Evolutionary conservation across 1,140 invertebrate species (phyloP), one percentile per base, ranked within the genome.

Genomic region (Marisa cornuarietis): DNA sequence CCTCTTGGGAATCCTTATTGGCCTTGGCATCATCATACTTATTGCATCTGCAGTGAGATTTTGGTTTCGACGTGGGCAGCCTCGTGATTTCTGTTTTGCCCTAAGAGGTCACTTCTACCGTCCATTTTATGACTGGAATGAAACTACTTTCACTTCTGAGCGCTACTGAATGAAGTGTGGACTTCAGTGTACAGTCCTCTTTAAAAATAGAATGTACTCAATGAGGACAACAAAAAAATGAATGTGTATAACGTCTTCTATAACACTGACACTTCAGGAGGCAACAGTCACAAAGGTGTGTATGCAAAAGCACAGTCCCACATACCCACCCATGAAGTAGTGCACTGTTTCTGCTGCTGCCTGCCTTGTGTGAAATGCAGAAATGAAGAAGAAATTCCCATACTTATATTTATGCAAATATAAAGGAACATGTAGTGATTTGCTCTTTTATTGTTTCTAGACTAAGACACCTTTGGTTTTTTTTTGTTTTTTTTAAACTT

Each of bases 21-120:
- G 78, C 18, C 54, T 83, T 13, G 74, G 63, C 61, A 76, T 83
- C 71, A 24, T 83, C 31, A 51, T 83, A 24, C 49, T 75, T 54
- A 63, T 83, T 16, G 75, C 78, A 10, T 78, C 69, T 14, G 51
- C 69, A 18, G 65, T 79, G 63, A 73, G 82, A 74, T 26, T 51
- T 14, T 79, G 52, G 42, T 76, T 79, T n/a, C 51, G 76, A 20
- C 62, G 76, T 22, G 65, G 72, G 65, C 73, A 76, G 24, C 80
- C 80, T 18, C 71, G 78, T 54, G 82, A 83, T 58, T 83, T 83
- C 71, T 83, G 82, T 73, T 83, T 83, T 63, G 82, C 74, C 24
- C 74, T 82, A 24, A 49, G 22, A n/a, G n/a, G 52, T 54, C 63
- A 66, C n/a, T 20, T 81, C 62, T 74, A 81, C 63, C 78, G 74